Evolutionary conservation across 2,113 vertebrate species (phyloP), one percentile per base, ranked within the genome.

Genomic region (Atlantisia rogersi): DNA sequence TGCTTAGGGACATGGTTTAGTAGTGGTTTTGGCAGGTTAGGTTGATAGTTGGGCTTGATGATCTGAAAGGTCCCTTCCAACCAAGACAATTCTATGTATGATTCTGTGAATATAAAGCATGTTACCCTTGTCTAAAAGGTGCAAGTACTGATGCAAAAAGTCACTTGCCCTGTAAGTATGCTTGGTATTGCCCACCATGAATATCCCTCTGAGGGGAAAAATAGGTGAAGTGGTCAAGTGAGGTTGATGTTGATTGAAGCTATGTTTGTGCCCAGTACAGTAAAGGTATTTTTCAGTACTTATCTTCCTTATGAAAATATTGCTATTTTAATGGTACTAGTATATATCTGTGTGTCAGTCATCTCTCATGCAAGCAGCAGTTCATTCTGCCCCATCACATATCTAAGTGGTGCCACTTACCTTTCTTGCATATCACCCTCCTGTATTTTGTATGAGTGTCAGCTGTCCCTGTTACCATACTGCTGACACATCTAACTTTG

Each of bases 231-330:
- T n/a, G 32, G 35, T 71, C 55, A 22, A 37, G 55, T 31, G 10
- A 62, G 21, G 39, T 68, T 95, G 48, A 21, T 77, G 11, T 32
- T 29, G 71, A 90, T 11, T n/a, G 91, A 83, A 88, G 48, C 63
- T 60, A 73, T 26, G 13, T 91, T 92, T 88, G 77, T 58, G 71
- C 48, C 70, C 68, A 28, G 25, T 68, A 93, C 63, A 89, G 88
- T 73, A 82, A 89, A 85, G 65, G 65, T 85, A 90, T 67, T 97
- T 80, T 94, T 97, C 55, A 62, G 53, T 86, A 84, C 2, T 64
- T 84, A 81, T 52, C 88, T 92, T 92, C 75, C 90, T 76, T 95
- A 26, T 89, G 50, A 95, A 95, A 96, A 97, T 95, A 94, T 76
- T 96, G 32, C 85, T 94, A 52, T 84, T 97, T 82, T 68, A 35